Base-by-base conservation (phyloP, 2,888 invertebrate genomes). In the Pollenia labialis region DNA sequence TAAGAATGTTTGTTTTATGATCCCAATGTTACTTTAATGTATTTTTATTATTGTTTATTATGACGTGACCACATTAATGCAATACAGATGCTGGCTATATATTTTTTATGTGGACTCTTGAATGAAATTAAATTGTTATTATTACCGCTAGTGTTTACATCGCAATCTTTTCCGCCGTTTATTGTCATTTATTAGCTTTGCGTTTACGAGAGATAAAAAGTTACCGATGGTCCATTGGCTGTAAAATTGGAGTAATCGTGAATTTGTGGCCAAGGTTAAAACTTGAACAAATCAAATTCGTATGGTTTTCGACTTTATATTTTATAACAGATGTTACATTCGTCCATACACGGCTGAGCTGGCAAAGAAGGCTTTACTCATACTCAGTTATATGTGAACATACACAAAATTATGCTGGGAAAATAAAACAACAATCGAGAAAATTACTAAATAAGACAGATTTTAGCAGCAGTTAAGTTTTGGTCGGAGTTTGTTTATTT, bases 31-130 rank as follows among this genome's bases (percentile, higher is more conserved):
- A 72, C 18, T 77, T 77, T 76, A 81, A 77, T 81, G 58, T 77
- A 46, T 52, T 81, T 81, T 81, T 72, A 72, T 85, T 77, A 77
- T 81, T 76, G 71, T 85, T 85, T 81, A 81, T 85, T 66, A 81
- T 81, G 64, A 72, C 58, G 71, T 71, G 81, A 69, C 71, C 64
- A 71, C 81, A 81, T 64, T 54, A 71, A 85, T 58, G 69, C 50
- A 76, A 64, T 48, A n/a, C 23, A 48, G 44, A 32, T 16, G 32
- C 8, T 50, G 40, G 14, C 6, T 62, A 32, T 32, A 32, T 32
- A 32, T 32, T 32, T 48, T 80, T 68, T 68, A 52, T 71, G 2
- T 11, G 18, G 54, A 18, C 54, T 11, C 23, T 23, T 32, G 40
- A 46, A 14, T n/a, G 54, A 14, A 16, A 56, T 81, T 32, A 54